Percentiles rank a stretch among this genome's conserved stretches.
These are phyloP conservation scores for Brachirus orientalis DNA, from an alignment of 2,113 vertebrate genomes.

Conservation along the genomic window DNA sequence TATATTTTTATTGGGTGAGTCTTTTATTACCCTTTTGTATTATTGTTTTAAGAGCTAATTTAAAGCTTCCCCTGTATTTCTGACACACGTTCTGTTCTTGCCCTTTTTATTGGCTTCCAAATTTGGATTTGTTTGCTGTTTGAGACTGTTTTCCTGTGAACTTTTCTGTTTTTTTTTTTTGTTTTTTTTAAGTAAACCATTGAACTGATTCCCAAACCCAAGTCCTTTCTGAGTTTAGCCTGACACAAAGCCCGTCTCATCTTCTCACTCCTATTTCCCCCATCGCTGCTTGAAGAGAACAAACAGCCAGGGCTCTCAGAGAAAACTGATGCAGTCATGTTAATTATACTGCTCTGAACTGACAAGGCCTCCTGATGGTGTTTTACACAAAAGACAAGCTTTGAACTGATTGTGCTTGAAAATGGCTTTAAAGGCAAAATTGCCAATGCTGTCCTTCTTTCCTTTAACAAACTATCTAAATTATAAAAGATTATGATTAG, in stretches of 20 bases:
- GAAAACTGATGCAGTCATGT: slow-evolving; percentile 29
- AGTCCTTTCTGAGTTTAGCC: too few species aligned
- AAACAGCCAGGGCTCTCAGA: neutral
- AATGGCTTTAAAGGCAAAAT: neutral
- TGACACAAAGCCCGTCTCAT: too few species aligned
- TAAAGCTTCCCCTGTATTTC: neutral
- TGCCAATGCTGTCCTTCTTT: neutral
- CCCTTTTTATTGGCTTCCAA: too few species aligned
- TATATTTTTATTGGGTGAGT: too few species aligned
- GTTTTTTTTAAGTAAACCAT: too few species aligned
- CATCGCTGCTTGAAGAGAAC: neutral
- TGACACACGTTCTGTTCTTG: neutral
- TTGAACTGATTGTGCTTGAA: neutral
- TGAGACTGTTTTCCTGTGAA: too few species aligned
- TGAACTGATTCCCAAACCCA: too few species aligned
- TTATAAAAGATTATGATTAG: neutral
- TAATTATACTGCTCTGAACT: slow-evolving; percentile 4
- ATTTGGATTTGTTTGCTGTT: too few species aligned
- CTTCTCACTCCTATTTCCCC: neutral
- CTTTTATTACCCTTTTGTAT: too few species aligned
- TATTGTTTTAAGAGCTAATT: neutral
- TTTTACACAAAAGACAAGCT: slow-evolving; percentile 11
- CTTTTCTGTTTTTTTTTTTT: too few species aligned
- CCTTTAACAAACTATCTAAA: neutral
- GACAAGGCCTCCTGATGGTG: neutral